These are phyloP conservation scores for Zonitis immaculata DNA, from an alignment of 2,888 invertebrate species.

Conservation along the genomic window DNA sequence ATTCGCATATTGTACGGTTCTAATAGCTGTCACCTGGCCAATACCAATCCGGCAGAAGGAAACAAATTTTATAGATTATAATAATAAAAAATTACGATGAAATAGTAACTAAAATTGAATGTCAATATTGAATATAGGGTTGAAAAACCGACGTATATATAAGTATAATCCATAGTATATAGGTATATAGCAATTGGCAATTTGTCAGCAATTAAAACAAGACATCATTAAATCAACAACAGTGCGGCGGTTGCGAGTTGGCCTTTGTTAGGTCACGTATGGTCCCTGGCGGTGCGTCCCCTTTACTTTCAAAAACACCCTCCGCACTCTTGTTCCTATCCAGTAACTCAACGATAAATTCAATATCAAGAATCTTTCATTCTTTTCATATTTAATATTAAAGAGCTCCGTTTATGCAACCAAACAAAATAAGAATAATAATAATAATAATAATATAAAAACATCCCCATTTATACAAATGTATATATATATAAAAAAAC, in stretches of 20 bases:
- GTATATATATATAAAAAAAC: not conserved
- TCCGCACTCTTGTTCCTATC: not conserved
- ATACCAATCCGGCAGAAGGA: not conserved
- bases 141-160: too few species aligned
- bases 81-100: too few species aligned
- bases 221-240: conserved; percentile 48
- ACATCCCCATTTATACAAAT: too few species aligned
- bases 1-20: conserved; percentile 23
- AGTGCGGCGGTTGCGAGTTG: conserved; percentile 41
- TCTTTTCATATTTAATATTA: not conserved
- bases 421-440: not conserved
- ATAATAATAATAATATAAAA: too few species aligned
- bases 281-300: conserved; percentile 30
- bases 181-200: conserved; percentile 49
- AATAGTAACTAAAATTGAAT: too few species aligned
- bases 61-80: too few species aligned
- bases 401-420: not conserved
- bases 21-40: conserved; percentile 20
- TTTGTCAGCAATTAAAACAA: conserved; percentile 52
- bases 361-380: not conserved
- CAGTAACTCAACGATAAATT: not conserved
- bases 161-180: too few species aligned
- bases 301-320: conserved; percentile 10
- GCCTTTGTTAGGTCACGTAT: conserved; percentile 51
- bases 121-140: too few species aligned